Evolutionary conservation across 2,797 vertebrate species (phyloP).

Genomic region (Galaxias olidus): DNA sequence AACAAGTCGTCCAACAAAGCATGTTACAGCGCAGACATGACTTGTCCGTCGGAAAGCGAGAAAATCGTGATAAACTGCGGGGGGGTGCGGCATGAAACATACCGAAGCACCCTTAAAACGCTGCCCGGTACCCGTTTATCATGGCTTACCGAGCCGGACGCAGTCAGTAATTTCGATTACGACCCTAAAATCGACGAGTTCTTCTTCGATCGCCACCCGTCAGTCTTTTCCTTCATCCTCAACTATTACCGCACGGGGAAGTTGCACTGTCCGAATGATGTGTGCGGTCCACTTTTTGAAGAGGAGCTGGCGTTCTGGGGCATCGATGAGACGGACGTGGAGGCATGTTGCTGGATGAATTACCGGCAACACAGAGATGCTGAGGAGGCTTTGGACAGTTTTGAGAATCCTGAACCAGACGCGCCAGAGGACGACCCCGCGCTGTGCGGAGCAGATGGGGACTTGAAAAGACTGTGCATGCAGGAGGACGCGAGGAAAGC

Average conservation of each 20-base stretch:
- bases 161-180: constrained; percentile 91
- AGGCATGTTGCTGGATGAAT: constrained; percentile 96
- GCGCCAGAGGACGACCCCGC: constrained; percentile 80
- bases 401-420: constrained; percentile 85
- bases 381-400: constrained; percentile 92
- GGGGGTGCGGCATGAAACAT: constrained; percentile 92
- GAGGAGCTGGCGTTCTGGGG: constrained; percentile 95
- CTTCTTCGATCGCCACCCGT: constrained; percentile 93
- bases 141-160: constrained; percentile 89
- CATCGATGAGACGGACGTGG: constrained; percentile 94
- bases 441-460: constrained; percentile 82
- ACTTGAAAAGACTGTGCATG: constrained; percentile 88
- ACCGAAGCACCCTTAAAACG: constrained; percentile 92
- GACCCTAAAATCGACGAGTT: constrained; percentile 90
- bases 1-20: constrained; percentile 90
- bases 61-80: constrained; percentile 97
- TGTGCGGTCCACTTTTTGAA: constrained; percentile 91
- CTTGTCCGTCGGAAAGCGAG: constrained; percentile 93
- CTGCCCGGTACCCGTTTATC: constrained; percentile 89
- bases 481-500: constrained; percentile 88
- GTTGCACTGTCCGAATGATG: constrained; percentile 91
- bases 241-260: constrained; percentile 95
- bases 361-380: constrained; percentile 91
- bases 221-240: constrained; percentile 90
- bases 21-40: constrained; percentile 94